Evolutionary conservation across 2,113 vertebrate genomes (phyloP).

Genomic region (Apaloderma vittatum): DNA sequence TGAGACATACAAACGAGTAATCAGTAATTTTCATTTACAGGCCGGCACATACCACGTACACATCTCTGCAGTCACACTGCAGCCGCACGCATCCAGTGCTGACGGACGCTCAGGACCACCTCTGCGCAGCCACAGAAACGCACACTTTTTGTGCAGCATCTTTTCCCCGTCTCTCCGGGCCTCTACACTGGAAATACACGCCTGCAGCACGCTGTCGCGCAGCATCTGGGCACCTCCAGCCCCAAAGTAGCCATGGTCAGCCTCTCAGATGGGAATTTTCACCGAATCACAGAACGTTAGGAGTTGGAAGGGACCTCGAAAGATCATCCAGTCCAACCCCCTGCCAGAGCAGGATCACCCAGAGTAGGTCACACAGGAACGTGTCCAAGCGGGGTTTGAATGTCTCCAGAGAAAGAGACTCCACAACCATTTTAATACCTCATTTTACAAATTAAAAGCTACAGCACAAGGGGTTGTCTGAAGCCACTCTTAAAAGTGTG

Average conservation of each 20-base stretch:
- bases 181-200: neutral
- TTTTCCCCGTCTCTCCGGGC: neutral
- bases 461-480: neutral
- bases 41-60: neutral
- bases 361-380: too few relatives aligned
- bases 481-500: neutral
- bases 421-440: neutral
- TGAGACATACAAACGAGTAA: neutral
- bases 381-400: too few relatives aligned
- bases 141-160: neutral
- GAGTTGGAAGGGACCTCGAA: too few relatives aligned
- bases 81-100: accelerated
- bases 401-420: too few relatives aligned
- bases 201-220: neutral
- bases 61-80: neutral
- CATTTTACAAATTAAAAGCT: neutral
- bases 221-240: neutral
- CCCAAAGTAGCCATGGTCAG: accelerated
- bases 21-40: neutral
- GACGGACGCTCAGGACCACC: neutral
- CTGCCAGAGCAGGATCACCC: too few relatives aligned
- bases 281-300: too few relatives aligned
- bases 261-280: neutral
- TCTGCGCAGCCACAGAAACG: neutral
- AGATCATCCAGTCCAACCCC: too few relatives aligned